Base-by-base conservation (phyloP, 1,140 invertebrate species). In the Pentalonia nigronervosa region DNA sequence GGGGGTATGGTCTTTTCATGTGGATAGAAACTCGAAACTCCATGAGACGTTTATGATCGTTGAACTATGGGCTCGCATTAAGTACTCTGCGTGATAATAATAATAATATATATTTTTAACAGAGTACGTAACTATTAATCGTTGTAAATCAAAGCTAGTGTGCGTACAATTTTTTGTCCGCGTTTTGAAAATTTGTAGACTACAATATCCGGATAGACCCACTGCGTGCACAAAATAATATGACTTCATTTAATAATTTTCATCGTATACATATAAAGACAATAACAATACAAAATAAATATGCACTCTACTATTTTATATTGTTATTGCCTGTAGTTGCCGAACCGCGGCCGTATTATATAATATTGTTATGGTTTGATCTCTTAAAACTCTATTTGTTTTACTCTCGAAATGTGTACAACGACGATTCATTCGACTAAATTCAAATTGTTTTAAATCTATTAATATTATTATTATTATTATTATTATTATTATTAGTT, bases 391-490 rank as follows among this genome's bases (percentile, higher is more conserved):
- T 30, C 30, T 17, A 76, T 76, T 76, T n/a, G 30, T 76, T 76
- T n/a, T 14, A 20, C 30, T n/a, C n/a, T 76, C 14, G 60, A 76
- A 76, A 76, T 76, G 60, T 76, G 60, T 76, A 76, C 14, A 20
- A 76, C 60, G 14, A 76, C 4, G 30, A 76, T 76, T n/a, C 30
- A 76, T 76, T n/a, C 30, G 14, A 76, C n/a, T 76, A 76, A 76
- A 76, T n/a, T 76, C 11, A 76, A 76, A 45, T 45, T 86, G 83
- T 86, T 45, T 83, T 83, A 83, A 81, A 83, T 83, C 6, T 84
- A 84, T 84, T 84, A 84, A 9, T 84, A 84, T 84, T 84, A 84
- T 84, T 84, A 84, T 83, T 83, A 87, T 87, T 87, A n/a, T n/a
- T n/a, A n/a, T n/a, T 84, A 84, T 84, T 84, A 84, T 84, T 84